Evolutionary conservation across 2,113 vertebrate genomes (phyloP).

Genomic region (Takifugu bimaculatus): DNA sequence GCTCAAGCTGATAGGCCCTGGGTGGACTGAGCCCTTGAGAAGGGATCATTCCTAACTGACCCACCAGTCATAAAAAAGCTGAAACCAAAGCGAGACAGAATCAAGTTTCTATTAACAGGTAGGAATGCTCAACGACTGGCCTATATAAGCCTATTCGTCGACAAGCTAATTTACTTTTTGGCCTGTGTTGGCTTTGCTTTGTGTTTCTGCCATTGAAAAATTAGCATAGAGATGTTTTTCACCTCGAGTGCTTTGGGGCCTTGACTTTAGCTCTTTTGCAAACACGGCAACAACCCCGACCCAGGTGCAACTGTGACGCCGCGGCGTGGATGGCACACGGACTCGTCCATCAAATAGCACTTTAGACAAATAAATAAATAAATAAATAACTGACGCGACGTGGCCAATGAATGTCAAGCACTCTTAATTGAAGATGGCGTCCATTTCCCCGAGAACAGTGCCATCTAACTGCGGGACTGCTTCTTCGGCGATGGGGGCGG

Average conservation of each 20-base stretch:
- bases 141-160: too few species aligned
- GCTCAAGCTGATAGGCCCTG: too few species aligned
- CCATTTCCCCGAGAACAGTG: constrained; percentile 39
- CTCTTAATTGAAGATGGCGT: constrained; percentile 50
- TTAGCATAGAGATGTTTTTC: not conserved
- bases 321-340: constrained; percentile 46
- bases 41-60: too few species aligned
- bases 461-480: constrained; percentile 33
- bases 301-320: constrained; percentile 32
- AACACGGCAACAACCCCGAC: constrained; percentile 14
- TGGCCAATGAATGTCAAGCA: constrained; percentile 36
- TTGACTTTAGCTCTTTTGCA: constrained; percentile 28
- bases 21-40: too few species aligned
- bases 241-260: constrained; percentile 2
- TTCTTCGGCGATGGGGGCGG: constrained; percentile 13
- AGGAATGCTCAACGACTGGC: too few species aligned
- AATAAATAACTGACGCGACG: constrained; percentile 46
- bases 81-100: too few species aligned
- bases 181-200: not conserved
- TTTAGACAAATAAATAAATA: constrained; percentile 55
- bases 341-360: constrained; percentile 60
- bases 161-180: too few species aligned
- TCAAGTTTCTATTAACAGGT: too few species aligned
- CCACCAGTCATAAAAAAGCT: too few species aligned
- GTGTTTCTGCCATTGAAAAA: not conserved